phyloP scores from a whole-genome alignment of 2,113 vertebrate species.

The Alosa alosa region DNA sequence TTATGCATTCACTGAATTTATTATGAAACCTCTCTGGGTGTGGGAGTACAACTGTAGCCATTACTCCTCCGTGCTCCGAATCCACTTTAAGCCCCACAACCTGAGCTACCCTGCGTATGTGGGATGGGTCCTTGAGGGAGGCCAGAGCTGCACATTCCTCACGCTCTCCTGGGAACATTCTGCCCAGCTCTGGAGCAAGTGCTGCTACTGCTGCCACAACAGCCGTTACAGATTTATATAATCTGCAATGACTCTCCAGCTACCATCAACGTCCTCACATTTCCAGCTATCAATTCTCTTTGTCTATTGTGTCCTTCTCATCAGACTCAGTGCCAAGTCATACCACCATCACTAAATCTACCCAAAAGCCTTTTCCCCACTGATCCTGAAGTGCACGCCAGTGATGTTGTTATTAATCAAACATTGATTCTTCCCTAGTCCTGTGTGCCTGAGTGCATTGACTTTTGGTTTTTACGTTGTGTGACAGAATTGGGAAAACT shows the following conservation, averaged over 20 bases:
- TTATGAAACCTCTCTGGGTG: neutral
- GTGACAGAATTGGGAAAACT: neutral
- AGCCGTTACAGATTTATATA: neutral
- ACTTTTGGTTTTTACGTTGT: neutral
- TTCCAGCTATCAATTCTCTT: neutral
- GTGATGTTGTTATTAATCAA: neutral
- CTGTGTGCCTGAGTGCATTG: neutral
- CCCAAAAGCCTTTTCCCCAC: too few relatives aligned
- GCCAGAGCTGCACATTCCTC: constrained; percentile 41
- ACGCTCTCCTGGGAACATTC: neutral
- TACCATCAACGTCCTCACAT: neutral
- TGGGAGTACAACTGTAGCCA: neutral
- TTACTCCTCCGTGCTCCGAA: neutral
- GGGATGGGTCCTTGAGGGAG: constrained; percentile 19
- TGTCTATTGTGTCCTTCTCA: neutral
- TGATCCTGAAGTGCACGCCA: too few relatives aligned
- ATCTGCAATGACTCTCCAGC: too few relatives aligned
- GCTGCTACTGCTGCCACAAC: neutral
- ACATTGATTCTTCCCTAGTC: neutral
- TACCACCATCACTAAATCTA: too few relatives aligned
- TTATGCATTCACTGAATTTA: neutral
- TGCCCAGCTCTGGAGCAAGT: too few relatives aligned
- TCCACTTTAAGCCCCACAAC: neutral
- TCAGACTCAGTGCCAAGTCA: too few relatives aligned
- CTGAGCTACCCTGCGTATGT: neutral